Evolutionary conservation across 2,888 invertebrate species (phyloP), one percentile per base, ranked within the genome.

Genomic region (Monoplex corrugatus): DNA sequence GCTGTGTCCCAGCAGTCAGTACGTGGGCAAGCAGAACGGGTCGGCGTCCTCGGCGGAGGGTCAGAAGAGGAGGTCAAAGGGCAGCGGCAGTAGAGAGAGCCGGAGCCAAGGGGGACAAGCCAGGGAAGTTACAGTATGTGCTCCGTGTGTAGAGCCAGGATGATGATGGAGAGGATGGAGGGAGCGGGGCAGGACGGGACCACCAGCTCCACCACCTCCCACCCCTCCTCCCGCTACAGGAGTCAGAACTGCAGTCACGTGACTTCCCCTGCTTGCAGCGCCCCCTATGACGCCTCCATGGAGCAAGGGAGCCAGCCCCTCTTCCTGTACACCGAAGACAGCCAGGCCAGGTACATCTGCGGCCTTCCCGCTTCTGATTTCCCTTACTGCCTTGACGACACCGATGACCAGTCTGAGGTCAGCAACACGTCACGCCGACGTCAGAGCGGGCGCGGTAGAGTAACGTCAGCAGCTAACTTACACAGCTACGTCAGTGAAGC

Each of bases 1-100:
- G 83, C 86, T 92, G 28, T 92, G 91, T 86, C 92, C 91, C 87
- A 87, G 91, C 50, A 92, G 90, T 68, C 89, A 91, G 50, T 92
- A 86, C 88, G 92, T 92, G 13, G 92, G 92, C 38, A 86, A 80
- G 50, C 82, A 87, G 28, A 75, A 68, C 72, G 88, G 78, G 38
- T 87, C 38, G 40, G 86, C 45, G 87, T 88, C 88, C 83, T 83
- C 43, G 83, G n/a, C 78, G 50, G 84, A 68, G 28, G 88, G 86
- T 44, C 83, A 82, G 16, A 1, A 13, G 23, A 38, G 23, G 40
- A 13, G 19, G 19, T 23, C 43, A 19, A 86, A 43, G 38, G 75
- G 75, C 35, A 86, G 72, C 57, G 38, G 63, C 35, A 80, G 87
- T 38, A 13, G 80, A 10, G 32, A n/a, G 10, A 86, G 45, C 63